phyloP scores from a whole-genome alignment of 2,888 invertebrate genomes.

The Unio delphinus region DNA sequence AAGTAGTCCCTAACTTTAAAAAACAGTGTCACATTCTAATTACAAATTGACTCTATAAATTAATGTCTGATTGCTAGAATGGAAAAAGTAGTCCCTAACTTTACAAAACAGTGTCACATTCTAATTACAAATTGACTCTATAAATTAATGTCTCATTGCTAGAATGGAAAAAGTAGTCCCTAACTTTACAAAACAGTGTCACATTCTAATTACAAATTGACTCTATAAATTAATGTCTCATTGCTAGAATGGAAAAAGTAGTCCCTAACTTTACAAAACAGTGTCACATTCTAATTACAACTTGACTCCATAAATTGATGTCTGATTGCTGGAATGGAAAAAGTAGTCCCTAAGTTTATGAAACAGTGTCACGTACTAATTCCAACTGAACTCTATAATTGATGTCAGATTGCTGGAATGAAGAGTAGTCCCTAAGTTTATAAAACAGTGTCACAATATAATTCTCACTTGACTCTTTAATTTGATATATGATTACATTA shows the following conservation, averaged over 20 bases:
- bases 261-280: no score
- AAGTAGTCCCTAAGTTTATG: slow-evolving; percentile 2
- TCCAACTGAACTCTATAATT: background rate
- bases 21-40: no score
- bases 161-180: slow-evolving; percentile 28
- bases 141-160: slow-evolving; percentile 69
- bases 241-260: slow-evolving; percentile 71
- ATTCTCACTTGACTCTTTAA: background rate
- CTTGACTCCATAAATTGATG: no score
- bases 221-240: no score
- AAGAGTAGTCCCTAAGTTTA: slow-evolving; percentile 1
- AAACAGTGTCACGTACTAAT: background rate
- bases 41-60: no score
- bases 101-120: background rate
- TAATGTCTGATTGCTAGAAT: no score
- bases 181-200: background rate
- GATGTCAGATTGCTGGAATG: no score
- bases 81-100: background rate
- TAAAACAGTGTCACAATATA: background rate
- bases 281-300: no score
- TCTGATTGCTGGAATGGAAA: no score
- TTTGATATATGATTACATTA: slow-evolving; percentile 70
- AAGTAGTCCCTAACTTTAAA: background rate
- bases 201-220: no score
- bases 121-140: background rate